Evolutionary conservation across 2,797 vertebrate species (phyloP).

Genomic region (Phrynocephalus forsythii): DNA sequence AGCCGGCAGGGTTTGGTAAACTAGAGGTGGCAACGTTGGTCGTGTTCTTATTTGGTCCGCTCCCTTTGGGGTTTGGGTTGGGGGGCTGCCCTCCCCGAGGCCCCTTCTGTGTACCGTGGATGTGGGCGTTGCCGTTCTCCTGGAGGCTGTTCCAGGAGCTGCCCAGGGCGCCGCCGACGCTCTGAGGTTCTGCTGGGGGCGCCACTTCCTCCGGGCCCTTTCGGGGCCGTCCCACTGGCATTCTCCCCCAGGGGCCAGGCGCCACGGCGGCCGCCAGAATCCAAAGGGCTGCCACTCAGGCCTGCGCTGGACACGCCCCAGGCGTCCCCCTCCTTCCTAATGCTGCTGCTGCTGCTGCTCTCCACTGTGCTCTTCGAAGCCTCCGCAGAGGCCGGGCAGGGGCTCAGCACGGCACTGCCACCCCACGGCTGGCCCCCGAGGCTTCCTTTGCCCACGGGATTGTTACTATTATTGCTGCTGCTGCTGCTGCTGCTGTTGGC

Average conservation of each 20-base stretch:
- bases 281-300: slow-evolving; percentile 94
- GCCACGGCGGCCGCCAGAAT: slow-evolving; percentile 94
- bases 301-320: slow-evolving; percentile 93
- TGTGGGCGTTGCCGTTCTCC: slow-evolving; percentile 89
- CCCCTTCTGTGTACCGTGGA: slow-evolving; percentile 94
- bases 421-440: slow-evolving; percentile 84
- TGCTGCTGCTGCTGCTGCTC: slow-evolving; percentile 84
- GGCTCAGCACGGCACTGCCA: slow-evolving; percentile 82
- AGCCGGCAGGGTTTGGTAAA: slow-evolving; percentile 98
- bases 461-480: slow-evolving; percentile 81
- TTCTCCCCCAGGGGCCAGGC: slow-evolving; percentile 93
- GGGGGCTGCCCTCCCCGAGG: slow-evolving; percentile 93
- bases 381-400: slow-evolving; percentile 85
- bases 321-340: slow-evolving; percentile 87
- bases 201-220: slow-evolving; percentile 85
- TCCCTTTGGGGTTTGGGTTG: slow-evolving; percentile 97
- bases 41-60: slow-evolving; percentile 99
- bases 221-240: slow-evolving; percentile 86
- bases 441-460: slow-evolving; percentile 85
- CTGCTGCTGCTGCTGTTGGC: slow-evolving; percentile 85
- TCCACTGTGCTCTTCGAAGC: slow-evolving; percentile 86
- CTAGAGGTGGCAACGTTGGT: slow-evolving; percentile 99
- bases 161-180: slow-evolving; percentile 87
- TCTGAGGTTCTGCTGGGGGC: slow-evolving; percentile 86
- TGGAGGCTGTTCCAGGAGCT: slow-evolving; percentile 92